Base-by-base conservation (phyloP, 2,797 vertebrate genomes). In the Urocyon cinereoargenteus region DNA sequence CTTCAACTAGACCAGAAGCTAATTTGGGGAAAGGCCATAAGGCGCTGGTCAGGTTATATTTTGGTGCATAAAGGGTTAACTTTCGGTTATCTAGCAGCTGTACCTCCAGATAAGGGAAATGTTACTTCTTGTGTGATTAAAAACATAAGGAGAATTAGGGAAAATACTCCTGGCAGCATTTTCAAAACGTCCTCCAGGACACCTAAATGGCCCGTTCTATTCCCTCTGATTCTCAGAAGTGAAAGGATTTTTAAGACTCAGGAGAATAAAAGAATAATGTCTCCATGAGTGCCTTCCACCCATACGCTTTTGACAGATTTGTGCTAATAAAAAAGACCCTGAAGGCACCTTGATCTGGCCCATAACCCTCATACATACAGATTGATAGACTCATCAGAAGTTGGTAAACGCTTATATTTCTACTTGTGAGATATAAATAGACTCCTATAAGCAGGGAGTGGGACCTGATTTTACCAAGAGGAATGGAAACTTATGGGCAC, bases 151-250 rank as follows among this genome's bases (percentile, higher is more conserved):
- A 49, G 16, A 61, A 73, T 77, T 40, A 86, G 53, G 13, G 82
- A 66, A 92, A 94, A 75, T 90, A 34, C 59, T 91, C 36, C 45
- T 53, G 86, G 87, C 18, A 68, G 34, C 3, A 31, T 88, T 94
- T 92, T 81, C 81, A 34, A 95, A 89, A 91, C 53, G 75, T 92
- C 94, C 79, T 70, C 89, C 14, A 84, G 49, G 55, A 86, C 75
- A 81, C 82, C 36, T 87, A 79, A 64, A 75, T 59, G 45, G 88
- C 86, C 85, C 62, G 40, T 62, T 62, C 66, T 21, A 34, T 66
- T 12, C 16, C 84, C 86, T 55, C 45, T 90, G 91, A 88, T 78
- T 94, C 95, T 94, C 70, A 83, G 62, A 83, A 95, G 34, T 81
- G 26, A 59, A 92, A 83, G 34, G 34, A 91, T 83, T 96, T 94